Evolutionary conservation across 2,113 vertebrate species (phyloP).

Genomic region (Aldabrachelys gigantea): DNA sequence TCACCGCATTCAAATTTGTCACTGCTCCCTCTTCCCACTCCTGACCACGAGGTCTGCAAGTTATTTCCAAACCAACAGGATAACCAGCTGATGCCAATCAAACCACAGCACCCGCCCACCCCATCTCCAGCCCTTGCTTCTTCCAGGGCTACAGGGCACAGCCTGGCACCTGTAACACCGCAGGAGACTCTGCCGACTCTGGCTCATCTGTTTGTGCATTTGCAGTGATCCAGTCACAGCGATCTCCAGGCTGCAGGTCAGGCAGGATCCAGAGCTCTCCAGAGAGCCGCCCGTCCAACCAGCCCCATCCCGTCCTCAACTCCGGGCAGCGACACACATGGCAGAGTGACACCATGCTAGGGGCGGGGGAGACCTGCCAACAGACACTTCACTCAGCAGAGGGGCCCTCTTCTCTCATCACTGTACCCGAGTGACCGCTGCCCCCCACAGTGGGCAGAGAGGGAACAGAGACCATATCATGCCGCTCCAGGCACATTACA

Average conservation of each 20-base stretch:
- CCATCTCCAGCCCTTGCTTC: accelerated
- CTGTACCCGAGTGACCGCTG: neutral
- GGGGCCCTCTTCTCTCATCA: too few species aligned
- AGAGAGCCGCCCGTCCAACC: neutral
- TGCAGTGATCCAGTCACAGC: neutral
- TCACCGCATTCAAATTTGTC: neutral
- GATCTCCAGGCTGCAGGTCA: neutral
- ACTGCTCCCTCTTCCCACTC: neutral
- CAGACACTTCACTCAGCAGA: neutral
- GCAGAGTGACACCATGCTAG: too few species aligned
- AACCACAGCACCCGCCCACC: neutral
- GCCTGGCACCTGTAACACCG: neutral
- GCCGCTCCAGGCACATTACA: neutral
- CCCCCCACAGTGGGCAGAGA: too few species aligned
- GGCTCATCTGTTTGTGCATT: accelerated
- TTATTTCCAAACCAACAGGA: neutral
- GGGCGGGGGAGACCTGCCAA: neutral
- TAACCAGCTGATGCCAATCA: neutral
- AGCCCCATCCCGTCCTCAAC: neutral
- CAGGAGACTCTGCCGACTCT: neutral
- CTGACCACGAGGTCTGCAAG: neutral
- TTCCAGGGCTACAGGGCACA: neutral
- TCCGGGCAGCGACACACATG: accelerated
- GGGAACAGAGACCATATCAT: neutral
- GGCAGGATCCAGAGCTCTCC: neutral